Evolutionary conservation across 2,888 invertebrate species (phyloP).

Genomic region (Mesorhabditis spiculigera): DNA sequence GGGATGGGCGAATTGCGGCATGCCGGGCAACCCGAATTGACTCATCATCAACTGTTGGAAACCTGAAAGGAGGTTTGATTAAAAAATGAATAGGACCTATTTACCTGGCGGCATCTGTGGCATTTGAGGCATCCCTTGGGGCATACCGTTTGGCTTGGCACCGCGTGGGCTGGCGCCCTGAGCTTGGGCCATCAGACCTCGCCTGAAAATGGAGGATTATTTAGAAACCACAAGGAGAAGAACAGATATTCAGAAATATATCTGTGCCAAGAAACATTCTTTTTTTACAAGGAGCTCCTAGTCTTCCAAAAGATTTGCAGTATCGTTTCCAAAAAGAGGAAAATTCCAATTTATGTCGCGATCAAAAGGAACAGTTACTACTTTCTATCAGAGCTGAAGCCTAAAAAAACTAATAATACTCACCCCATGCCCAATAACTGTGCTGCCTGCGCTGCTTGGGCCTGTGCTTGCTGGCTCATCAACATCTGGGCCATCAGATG

Average conservation of each 20-base stretch:
- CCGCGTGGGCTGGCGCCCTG: slow-evolving; percentile 1
- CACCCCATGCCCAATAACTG: slow-evolving; percentile 2
- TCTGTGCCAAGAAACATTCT: no score
- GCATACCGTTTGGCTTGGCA: background rate
- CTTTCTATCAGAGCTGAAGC: background rate
- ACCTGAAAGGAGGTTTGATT: background rate
- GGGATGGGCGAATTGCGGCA: slow-evolving; percentile 3
- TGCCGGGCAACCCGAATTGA: background rate
- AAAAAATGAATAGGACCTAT: background rate
- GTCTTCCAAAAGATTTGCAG: background rate
- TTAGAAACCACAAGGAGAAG: background rate
- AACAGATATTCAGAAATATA: background rate
- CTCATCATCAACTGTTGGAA: background rate
- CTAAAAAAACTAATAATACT: background rate
- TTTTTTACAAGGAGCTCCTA: background rate
- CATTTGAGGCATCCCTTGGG: background rate
- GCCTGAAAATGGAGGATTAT: background rate
- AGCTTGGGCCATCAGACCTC: background rate
- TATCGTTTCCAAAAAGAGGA: background rate
- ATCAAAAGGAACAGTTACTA: no score
- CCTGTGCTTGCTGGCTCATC: background rate
- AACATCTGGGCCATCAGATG: background rate
- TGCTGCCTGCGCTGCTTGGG: background rate
- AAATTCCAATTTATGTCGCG: background rate
- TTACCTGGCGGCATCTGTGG: background rate